These are phyloP conservation scores for Cotesia glomerata DNA, from an alignment of 1,140 invertebrate species.

Conservation along the genomic window DNA sequence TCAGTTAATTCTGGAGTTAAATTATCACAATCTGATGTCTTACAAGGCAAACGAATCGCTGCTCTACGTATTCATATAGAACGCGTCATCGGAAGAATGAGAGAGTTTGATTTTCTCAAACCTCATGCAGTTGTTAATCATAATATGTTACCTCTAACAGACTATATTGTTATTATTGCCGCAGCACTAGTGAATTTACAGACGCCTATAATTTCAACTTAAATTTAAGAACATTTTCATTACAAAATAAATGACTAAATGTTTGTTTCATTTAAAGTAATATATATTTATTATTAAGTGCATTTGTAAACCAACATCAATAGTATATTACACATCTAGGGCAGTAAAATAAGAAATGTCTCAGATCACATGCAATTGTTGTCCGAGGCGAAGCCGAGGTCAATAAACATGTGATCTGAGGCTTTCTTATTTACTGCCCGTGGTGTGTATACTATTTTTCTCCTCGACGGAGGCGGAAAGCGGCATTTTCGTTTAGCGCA, in stretches of 20 bases:
- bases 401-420: too few species aligned
- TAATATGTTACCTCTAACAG: conserved; percentile 42
- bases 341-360: too few species aligned
- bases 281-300: conserved; percentile 6
- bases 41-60: conserved; percentile 53
- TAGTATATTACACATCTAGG: too few species aligned
- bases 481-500: too few species aligned
- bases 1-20: conserved; percentile 43
- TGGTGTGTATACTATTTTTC: too few species aligned
- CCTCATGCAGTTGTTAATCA: conserved; percentile 48
- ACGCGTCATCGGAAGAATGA: conserved; percentile 48
- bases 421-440: too few species aligned
- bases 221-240: conserved; percentile 11
- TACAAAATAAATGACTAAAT: background rate
- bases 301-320: background rate
- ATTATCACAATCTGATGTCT: conserved; percentile 46
- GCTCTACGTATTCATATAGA: conserved; percentile 57
- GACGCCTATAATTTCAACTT: conserved; percentile 38
- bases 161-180: conserved; percentile 44
- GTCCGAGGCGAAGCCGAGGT: too few species aligned
- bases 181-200: conserved; percentile 48
- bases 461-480: too few species aligned
- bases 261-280: background rate
- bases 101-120: conserved; percentile 53
- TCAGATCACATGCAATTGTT: too few species aligned